phyloP scores from a whole-genome alignment of 1,140 invertebrate species.

The Cherax destructor region DNA sequence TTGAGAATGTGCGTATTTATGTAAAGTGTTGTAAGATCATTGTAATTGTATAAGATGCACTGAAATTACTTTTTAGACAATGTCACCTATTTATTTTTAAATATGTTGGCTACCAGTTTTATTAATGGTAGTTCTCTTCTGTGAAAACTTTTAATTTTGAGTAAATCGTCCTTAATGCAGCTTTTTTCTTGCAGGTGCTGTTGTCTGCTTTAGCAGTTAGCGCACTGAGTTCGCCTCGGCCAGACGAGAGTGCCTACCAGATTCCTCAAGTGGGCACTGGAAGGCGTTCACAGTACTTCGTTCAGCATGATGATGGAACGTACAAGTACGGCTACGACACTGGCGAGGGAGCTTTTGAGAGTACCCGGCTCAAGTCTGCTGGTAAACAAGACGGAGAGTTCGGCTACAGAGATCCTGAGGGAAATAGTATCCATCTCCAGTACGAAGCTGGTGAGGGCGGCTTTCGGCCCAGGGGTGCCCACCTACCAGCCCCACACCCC shows the following conservation, averaged over 20 bases:
- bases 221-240: slow-evolving; percentile 64
- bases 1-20: no score
- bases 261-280: slow-evolving; percentile 66
- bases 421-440: slow-evolving; percentile 34
- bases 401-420: slow-evolving; percentile 64
- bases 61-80: no score
- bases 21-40: no score
- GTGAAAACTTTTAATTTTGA: no score
- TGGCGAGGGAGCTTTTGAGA: slow-evolving; percentile 66
- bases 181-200: slow-evolving; percentile 52
- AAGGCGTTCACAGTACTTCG: slow-evolving; percentile 65
- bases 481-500: slow-evolving; percentile 53
- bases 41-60: no score
- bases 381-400: slow-evolving; percentile 50
- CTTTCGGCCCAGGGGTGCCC: slow-evolving; percentile 48
- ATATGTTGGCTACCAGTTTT: no score
- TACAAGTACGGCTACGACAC: slow-evolving; percentile 69
- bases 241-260: slow-evolving; percentile 61
- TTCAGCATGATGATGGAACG: slow-evolving; percentile 64
- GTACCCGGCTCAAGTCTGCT: slow-evolving; percentile 22
- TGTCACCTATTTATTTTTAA: no score
- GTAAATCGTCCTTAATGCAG: background rate
- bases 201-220: slow-evolving; percentile 64
- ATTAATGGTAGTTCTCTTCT: no score
- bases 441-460: slow-evolving; percentile 67